A percentile compares a stretch with the other conserved stretches of the same genome.
phyloP scores from a whole-genome alignment of 2,797 vertebrate species.

The Nannoperca australis region DNA sequence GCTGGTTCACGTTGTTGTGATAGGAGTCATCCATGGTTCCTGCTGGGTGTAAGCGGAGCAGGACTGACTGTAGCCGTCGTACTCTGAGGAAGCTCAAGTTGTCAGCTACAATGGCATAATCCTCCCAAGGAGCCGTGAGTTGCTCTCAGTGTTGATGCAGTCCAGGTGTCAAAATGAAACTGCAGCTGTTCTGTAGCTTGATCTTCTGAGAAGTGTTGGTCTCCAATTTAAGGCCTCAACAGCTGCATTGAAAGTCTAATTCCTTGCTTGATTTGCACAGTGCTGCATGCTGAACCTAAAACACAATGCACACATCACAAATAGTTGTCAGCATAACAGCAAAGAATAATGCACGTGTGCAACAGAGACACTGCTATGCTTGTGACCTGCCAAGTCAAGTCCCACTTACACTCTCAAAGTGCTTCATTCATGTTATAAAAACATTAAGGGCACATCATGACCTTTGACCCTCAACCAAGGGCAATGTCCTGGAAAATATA shows the following conservation, averaged over 20 bases:
- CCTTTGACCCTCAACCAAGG: conserved; percentile 2
- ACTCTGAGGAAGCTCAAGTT: conserved; percentile 53
- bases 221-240: conserved; percentile 56
- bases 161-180: conserved; percentile 40
- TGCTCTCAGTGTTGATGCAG: conserved; percentile 32
- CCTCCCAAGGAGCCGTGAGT: conserved; percentile 53
- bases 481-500: background rate
- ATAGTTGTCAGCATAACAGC: conserved; percentile 9
- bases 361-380: conserved; percentile 20
- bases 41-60: conserved; percentile 39
- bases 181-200: conserved; percentile 26
- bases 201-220: conserved; percentile 14
- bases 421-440: conserved; percentile 5
- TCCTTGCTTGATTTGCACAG: conserved; percentile 60
- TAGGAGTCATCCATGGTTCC: conserved; percentile 90
- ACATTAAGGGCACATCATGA: background rate
- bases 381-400: conserved; percentile 25
- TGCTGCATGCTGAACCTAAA: conserved; percentile 78
- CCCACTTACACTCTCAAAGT: conserved; percentile 9
- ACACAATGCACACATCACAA: conserved; percentile 42
- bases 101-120: conserved; percentile 80
- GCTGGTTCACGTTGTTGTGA: conserved; percentile 87
- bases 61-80: conserved; percentile 58
- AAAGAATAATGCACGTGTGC: conserved; percentile 3
- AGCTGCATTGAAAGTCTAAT: conserved; percentile 42